Conservation (phyloP, 2,888 invertebrate genomes). For the Gastracanthus pulcherrimus region DNA sequence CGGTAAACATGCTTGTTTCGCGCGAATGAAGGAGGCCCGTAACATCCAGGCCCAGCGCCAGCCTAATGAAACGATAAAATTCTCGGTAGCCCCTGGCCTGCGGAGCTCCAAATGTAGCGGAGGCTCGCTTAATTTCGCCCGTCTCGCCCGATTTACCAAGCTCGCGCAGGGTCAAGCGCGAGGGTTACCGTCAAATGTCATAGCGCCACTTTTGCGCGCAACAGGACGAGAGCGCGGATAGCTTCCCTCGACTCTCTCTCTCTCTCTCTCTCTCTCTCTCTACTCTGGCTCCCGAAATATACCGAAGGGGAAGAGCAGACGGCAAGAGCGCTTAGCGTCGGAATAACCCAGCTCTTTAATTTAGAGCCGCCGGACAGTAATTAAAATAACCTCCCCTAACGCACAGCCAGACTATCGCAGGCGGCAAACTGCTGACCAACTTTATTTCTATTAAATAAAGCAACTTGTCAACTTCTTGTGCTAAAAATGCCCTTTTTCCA, state of each 20-base stretch:
- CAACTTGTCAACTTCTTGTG: slow-evolving; percentile 41
- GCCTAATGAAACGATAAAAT: slow-evolving; percentile 58
- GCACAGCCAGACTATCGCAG: slow-evolving; percentile 66
- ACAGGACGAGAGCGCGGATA: slow-evolving; percentile 24
- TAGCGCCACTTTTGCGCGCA: slow-evolving; percentile 52
- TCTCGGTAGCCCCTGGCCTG: slow-evolving; percentile 29
- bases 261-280: no score
- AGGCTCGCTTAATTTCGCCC: slow-evolving; percentile 70
- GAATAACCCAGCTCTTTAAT: slow-evolving; percentile 77
- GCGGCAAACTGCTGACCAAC: slow-evolving; percentile 71
- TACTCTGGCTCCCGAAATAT: slow-evolving; percentile 44
- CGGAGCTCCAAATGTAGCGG: slow-evolving; percentile 10
- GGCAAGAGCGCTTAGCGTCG: slow-evolving; percentile 66
- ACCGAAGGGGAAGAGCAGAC: slow-evolving; percentile 45
- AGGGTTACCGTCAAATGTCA: slow-evolving; percentile 73
- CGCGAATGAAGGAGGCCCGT: slow-evolving; percentile 1
- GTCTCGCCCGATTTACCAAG: slow-evolving; percentile 74
- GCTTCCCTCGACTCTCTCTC: background rate
- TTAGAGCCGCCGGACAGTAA: slow-evolving; percentile 76
- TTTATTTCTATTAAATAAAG: slow-evolving; percentile 1
- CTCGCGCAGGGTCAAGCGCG: slow-evolving; percentile 65
- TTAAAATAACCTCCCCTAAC: slow-evolving; percentile 76
- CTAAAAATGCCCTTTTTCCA: slow-evolving; percentile 33
- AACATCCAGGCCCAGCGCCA: slow-evolving; percentile 3
- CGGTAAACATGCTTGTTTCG: background rate